Base-by-base conservation (phyloP, 2,888 invertebrate species). In the Hyposoter dolosus region DNA sequence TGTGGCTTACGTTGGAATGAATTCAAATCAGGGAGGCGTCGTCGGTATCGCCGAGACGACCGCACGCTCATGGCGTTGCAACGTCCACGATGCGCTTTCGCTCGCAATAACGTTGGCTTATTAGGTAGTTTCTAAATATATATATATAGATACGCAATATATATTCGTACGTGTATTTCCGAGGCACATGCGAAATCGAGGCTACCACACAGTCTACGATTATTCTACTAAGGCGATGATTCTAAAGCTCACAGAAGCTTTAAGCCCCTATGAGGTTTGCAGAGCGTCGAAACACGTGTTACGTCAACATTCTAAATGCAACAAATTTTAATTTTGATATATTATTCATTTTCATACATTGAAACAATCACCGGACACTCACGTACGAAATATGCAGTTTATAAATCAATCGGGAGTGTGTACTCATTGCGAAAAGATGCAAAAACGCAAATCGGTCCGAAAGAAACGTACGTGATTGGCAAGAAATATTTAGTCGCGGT, bases 21-120 rank as follows among this genome's bases (percentile, higher is more conserved):
- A 85, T 85, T 85, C 75, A 82, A 85, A 85, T 85, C 69, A 82
- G 63, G 82, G 83, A 82, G 72, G 74, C 77, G 74, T 78, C 84
- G 77, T 72, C 56, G 75, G 63, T 47, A 71, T 50, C 69, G 69
- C 63, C 23, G 74, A 65, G 84, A 84, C 83, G 65, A 78, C 76
- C 76, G 81, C 84, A 74, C 72, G 47, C 72, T 68, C 69, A 28
- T 23, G 69, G 50, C 23, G 75, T 60, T 75, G 79, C 77, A 65
- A n/a, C 15, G 80, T 80, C 71, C 80, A 76, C 65, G 79, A 75
- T 19, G 63, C 28, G 50, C 60, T 40, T 45, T 53, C 77, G n/a
- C 80, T 79, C 65, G 84, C 83, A 85, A 85, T 89, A 88, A 89
- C 84, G 85, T 87, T 87, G 80, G 85, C 85, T 89, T 89, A 89